These are phyloP conservation scores for Rhopalosiphum nymphaeae DNA, from an alignment of 2,888 invertebrate species.

Conservation along the genomic window DNA sequence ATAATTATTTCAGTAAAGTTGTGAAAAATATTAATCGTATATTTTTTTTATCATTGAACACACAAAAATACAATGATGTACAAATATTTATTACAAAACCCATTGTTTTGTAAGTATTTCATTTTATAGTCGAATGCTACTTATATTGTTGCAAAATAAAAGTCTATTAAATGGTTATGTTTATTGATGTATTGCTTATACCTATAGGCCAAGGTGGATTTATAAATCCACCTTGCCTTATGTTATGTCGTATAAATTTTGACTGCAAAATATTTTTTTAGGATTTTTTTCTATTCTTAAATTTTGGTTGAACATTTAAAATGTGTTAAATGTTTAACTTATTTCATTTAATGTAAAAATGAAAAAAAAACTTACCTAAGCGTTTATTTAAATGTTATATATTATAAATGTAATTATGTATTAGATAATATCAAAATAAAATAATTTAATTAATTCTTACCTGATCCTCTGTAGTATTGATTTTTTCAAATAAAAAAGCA, in stretches of 20 bases:
- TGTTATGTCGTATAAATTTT: too few species aligned
- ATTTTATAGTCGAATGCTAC: neutral
- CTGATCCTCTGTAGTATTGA: neutral
- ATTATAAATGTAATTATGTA: neutral
- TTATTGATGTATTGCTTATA: neutral
- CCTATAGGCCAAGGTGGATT: neutral
- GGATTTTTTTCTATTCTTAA: neutral
- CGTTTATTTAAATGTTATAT: neutral
- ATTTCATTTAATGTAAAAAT: neutral
- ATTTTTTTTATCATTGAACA: neutral
- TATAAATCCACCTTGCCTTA: too few species aligned
- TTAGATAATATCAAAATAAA: neutral
- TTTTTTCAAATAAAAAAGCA: neutral
- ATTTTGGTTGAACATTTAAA: neutral
- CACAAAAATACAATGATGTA: neutral
- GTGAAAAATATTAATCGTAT: too few species aligned
- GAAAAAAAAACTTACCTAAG: too few species aligned
- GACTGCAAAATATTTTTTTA: neutral
- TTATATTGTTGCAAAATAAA: neutral
- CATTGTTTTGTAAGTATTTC: neutral
- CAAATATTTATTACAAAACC: neutral
- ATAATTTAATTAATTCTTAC: neutral
- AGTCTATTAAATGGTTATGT: neutral
- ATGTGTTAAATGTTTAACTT: neutral
- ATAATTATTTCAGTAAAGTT: neutral